Percentiles rank a stretch among this genome's conserved stretches.
These are phyloP conservation scores for Halesus radiatus DNA, from an alignment of 1,140 invertebrate species.

Conservation along the genomic window DNA sequence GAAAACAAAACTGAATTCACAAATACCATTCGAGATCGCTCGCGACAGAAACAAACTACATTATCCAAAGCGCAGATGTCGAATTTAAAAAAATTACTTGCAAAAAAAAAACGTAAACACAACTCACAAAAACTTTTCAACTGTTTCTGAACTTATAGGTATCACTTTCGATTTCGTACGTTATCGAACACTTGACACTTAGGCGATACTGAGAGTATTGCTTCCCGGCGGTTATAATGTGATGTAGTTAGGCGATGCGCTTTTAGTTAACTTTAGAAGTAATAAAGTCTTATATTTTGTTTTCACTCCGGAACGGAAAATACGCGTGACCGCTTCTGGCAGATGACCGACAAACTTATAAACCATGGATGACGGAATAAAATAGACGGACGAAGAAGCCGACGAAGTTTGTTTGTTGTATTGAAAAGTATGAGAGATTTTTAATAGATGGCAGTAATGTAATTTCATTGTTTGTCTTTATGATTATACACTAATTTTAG, in stretches of 20 bases:
- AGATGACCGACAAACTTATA: conserved; percentile 28
- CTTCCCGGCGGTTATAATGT: neutral
- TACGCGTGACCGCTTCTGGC: neutral
- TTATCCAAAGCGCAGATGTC: conserved; percentile 12
- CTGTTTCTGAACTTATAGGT: conserved; percentile 1
- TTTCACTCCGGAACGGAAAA: neutral
- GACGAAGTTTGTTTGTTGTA: too few species aligned
- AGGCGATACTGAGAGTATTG: neutral
- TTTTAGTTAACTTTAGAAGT: conserved; percentile 28
- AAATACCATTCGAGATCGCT: conserved; percentile 10
- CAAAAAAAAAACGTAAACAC: conserved; percentile 37
- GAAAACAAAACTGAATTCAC: conserved; percentile 13
- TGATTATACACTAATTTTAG: too few species aligned
- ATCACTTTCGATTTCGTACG: conserved; percentile 42
- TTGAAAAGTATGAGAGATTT: too few species aligned
- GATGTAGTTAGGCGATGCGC: neutral
- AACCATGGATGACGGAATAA: neutral
- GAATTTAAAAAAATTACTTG: neutral
- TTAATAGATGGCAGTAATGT: too few species aligned
- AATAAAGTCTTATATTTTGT: conserved; percentile 1
- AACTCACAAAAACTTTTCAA: conserved; percentile 38
- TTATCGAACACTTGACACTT: conserved; percentile 29
- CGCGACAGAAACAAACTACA: conserved; percentile 21
- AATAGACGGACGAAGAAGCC: neutral
- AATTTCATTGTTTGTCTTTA: too few species aligned